A percentile compares a stretch with the other conserved stretches of the same genome.
phyloP scores from a whole-genome alignment of 2,797 vertebrate genomes.

The Bryconaethiops microstoma region DNA sequence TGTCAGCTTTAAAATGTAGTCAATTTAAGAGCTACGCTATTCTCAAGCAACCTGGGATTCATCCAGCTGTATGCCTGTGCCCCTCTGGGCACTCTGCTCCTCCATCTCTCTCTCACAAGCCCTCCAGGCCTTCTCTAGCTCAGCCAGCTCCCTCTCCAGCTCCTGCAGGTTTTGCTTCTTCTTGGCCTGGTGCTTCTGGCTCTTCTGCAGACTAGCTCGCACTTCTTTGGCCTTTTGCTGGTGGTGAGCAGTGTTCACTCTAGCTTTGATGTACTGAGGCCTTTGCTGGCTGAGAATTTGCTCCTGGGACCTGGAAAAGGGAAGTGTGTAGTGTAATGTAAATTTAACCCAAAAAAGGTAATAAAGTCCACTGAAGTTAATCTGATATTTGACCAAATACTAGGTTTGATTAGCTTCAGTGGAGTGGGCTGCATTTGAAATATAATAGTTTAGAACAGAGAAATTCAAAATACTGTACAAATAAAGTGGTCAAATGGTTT shows the following conservation, averaged over 20 bases:
- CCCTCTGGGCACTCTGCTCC: constrained; percentile 66
- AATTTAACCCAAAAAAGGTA: background rate
- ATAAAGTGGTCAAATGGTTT: too few relatives aligned
- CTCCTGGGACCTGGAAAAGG: constrained; percentile 79
- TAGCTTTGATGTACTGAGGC: constrained; percentile 88
- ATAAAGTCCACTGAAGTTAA: background rate
- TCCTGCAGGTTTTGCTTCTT: constrained; percentile 81
- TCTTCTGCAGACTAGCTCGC: constrained; percentile 72
- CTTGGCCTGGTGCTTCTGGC: constrained; percentile 68
- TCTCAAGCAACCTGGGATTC: constrained; percentile 82
- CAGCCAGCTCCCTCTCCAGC: constrained; percentile 74
- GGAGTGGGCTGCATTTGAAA: background rate
- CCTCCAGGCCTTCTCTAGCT: constrained; percentile 80
- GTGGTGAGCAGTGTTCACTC: constrained; percentile 88
- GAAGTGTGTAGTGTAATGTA: background rate
- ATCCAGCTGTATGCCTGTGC: constrained; percentile 77
- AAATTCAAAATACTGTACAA: background rate
- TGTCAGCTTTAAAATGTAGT: background rate
- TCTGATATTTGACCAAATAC: background rate
- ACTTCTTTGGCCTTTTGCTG: constrained; percentile 80
- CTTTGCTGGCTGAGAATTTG: constrained; percentile 77
- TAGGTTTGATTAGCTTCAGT: background rate
- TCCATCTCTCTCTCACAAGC: constrained; percentile 79
- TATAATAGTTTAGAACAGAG: background rate
- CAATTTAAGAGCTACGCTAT: background rate